Evolutionary conservation across 2,888 invertebrate genomes (phyloP).

Genomic region (Melipona bicolor): DNA sequence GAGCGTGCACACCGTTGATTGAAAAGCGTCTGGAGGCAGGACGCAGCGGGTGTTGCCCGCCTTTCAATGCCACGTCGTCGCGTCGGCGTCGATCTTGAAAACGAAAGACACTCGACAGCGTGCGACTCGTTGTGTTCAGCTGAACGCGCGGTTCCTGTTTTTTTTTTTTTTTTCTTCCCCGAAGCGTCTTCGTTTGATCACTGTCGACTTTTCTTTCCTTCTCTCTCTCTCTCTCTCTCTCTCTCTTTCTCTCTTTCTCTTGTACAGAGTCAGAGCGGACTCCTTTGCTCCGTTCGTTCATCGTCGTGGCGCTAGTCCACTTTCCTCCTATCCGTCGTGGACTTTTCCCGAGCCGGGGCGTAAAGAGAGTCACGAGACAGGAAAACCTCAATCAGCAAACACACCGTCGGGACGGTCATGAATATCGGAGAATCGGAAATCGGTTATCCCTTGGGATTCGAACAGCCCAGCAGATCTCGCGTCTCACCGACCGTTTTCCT

Average conservation of each 20-base stretch:
- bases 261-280: conserved; percentile 29
- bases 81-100: conserved; percentile 47
- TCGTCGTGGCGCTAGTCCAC: conserved; percentile 5
- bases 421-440: conserved; percentile 78
- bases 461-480: conserved; percentile 30
- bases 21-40: conserved; percentile 25
- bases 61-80: conserved; percentile 38
- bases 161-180: neutral
- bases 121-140: conserved; percentile 31
- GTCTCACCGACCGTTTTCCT: conserved; percentile 42
- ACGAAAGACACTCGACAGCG: conserved; percentile 38
- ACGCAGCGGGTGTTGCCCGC: conserved; percentile 52
- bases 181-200: conserved; percentile 64
- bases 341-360: conserved; percentile 20
- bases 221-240: neutral
- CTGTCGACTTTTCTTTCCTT: conserved; percentile 9
- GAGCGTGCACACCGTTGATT: conserved; percentile 9
- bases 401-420: conserved; percentile 67
- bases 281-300: conserved; percentile 13
- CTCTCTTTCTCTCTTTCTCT: neutral
- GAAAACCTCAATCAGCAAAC: conserved; percentile 72
- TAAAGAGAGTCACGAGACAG: conserved; percentile 59
- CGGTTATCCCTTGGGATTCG: conserved; percentile 70
- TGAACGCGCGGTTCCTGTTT: conserved; percentile 41
- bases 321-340: conserved; percentile 1